Evolutionary conservation across 1,140 invertebrate species (phyloP), one percentile per base, ranked within the genome.

Genomic region (Conus ventricosus): DNA sequence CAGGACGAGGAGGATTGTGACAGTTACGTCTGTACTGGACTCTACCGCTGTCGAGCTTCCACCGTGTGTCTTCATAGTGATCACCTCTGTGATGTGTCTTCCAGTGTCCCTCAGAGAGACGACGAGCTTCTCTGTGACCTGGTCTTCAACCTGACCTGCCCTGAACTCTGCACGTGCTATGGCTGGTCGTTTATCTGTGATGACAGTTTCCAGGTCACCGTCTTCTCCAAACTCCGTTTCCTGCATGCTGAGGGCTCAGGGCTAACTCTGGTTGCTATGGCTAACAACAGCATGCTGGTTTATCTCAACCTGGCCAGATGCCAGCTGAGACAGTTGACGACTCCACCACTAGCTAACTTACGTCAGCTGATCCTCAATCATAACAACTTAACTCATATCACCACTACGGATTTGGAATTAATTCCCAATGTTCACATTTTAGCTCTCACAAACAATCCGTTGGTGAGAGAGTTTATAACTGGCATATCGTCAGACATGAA

Each of bases 11-110:
- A 17, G 11, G 81, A 27, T 1, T 83, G 81, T 23, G 81, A 83
- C 53, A 25, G 15, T 53, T 83, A 83, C 15, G 51, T 51, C 17
- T 83, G 81, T 57, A 6, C 54, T 23, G 81, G 81, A 13, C 51
- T 83, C 5, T 83, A 83, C 54, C 53, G 81, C 11, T 83, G 81
- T n/a, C 81, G 81, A 23, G 81, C 1, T 17, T 83, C 81, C 55
- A 83, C 53, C 5, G 25, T 55, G 15, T 83, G 81, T 51, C 53
- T 83, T 55, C 23, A 83, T 20, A 8, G 17, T 10, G 23, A 57
- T 10, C 23, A 57, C 7, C 53, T 83, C 27, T 83, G 81, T 57
- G 81, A 83, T 51, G 54, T n/a, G 25, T 55, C 11, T 20, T 0
- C 25, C 23, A 55, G 53, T 83, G 81, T 25, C 81, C 81, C 81